phyloP scores from a whole-genome alignment of 1,140 invertebrate species.

The Trichogramma pretiosum region DNA sequence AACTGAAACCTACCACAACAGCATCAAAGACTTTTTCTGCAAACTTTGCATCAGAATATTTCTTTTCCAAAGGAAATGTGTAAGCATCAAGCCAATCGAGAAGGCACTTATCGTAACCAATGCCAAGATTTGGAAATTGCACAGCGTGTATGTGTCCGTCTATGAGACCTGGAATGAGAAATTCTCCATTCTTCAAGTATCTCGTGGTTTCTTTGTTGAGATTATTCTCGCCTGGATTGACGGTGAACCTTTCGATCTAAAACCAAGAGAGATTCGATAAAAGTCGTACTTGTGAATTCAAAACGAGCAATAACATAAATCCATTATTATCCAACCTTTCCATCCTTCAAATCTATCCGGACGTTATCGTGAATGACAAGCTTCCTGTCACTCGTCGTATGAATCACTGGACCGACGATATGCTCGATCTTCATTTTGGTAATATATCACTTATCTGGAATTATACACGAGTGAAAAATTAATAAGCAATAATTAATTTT shows the following conservation, averaged over 20 bases:
- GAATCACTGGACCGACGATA: constrained; percentile 36
- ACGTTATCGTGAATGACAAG: constrained; percentile 38
- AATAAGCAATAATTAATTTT: background rate
- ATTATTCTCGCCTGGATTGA: constrained; percentile 7
- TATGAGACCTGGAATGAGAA: constrained; percentile 79
- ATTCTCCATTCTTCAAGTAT: constrained; percentile 50
- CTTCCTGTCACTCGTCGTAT: constrained; percentile 25
- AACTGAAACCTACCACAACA: constrained; percentile 61
- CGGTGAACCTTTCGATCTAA: constrained; percentile 3
- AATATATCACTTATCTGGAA: too few species aligned
- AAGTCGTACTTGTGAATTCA: too few species aligned
- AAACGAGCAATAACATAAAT: too few species aligned
- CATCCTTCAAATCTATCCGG: constrained; percentile 40
- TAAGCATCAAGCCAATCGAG: constrained; percentile 80
- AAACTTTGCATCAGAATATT: constrained; percentile 61
- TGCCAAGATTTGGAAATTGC: constrained; percentile 74
- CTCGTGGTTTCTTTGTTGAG: constrained; percentile 31
- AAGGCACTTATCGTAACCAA: constrained; percentile 69
- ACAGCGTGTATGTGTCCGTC: constrained; percentile 86
- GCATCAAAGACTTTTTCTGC: constrained; percentile 62
- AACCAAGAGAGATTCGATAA: too few species aligned
- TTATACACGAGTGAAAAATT: background rate
- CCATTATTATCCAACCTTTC: constrained; percentile 36
- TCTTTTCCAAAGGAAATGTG: constrained; percentile 75
- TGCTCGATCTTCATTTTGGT: constrained; percentile 4